Conservation (phyloP, 2,888 invertebrate species). For the Tipula lateralis region DNA sequence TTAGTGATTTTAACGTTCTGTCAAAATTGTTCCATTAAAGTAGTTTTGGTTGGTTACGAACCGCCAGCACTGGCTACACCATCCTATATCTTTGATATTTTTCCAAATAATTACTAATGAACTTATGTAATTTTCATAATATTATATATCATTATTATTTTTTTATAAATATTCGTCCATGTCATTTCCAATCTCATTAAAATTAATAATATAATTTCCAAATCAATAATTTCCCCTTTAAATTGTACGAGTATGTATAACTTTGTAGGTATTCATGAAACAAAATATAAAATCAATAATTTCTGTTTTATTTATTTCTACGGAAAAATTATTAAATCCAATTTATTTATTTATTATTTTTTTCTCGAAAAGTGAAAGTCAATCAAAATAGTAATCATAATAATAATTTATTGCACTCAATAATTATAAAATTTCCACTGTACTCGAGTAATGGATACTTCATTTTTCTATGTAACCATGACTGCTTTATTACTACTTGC, state of each 20-base stretch:
- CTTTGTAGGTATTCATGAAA: background rate
- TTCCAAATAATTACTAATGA: too few species aligned
- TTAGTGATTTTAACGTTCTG: too few species aligned
- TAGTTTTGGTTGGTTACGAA: too few species aligned
- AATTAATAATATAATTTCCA: conserved; percentile 14
- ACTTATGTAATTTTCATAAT: background rate
- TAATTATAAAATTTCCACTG: background rate
- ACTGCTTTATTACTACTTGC: background rate
- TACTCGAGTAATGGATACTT: background rate
- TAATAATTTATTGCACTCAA: conserved; percentile 3
- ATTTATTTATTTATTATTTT: background rate
- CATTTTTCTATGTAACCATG: background rate
- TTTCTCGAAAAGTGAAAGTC: background rate
- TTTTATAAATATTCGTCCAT: background rate
- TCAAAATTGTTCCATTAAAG: too few species aligned
- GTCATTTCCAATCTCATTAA: conserved; percentile 5
- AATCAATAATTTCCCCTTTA: background rate
- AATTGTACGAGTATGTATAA: background rate
- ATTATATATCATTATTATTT: background rate
- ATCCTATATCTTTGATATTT: too few species aligned
- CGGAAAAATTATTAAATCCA: conserved; percentile 11
- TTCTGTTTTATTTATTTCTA: background rate
- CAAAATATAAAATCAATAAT: conserved; percentile 5
- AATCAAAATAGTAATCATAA: background rate
- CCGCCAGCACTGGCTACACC: too few species aligned